Evolutionary conservation across 2,113 vertebrate species (phyloP).

Genomic region (Atlantisia rogersi): DNA sequence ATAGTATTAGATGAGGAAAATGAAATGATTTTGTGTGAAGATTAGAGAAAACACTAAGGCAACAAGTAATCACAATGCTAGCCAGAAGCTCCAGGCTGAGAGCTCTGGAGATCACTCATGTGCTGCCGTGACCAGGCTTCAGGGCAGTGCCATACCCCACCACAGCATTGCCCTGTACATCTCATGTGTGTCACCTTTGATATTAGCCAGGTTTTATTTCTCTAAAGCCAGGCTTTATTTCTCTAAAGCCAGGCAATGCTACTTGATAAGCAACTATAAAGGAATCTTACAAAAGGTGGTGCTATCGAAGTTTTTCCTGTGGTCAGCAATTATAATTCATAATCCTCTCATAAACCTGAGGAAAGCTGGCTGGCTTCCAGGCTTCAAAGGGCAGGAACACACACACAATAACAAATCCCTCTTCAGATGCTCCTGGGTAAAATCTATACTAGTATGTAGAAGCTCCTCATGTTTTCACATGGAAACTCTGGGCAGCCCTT

Average conservation of each 20-base stretch:
- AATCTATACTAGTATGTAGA: background rate
- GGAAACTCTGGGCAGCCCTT: background rate
- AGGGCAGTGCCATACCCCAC: background rate
- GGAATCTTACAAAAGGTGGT: background rate
- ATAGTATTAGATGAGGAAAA: background rate
- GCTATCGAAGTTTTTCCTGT: background rate
- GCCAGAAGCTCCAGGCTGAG: background rate
- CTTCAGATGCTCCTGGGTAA: background rate
- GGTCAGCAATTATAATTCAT: background rate
- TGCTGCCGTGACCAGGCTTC: background rate
- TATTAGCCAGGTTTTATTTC: background rate
- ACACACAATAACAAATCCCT: background rate
- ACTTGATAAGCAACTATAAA: background rate
- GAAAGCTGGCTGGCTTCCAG: background rate
- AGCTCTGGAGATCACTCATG: background rate
- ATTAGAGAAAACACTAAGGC: background rate
- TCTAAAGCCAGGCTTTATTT: background rate
- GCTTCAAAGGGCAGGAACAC: background rate
- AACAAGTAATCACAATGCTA: background rate
- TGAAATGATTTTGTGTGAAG: background rate
- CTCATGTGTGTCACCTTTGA: background rate
- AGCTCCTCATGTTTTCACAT: background rate
- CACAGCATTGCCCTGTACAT: fast-evolving
- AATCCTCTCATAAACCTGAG: background rate
- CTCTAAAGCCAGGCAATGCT: background rate